A percentile compares a stretch with the other conserved stretches of the same genome.
Evolutionary conservation across 2,113 vertebrate genomes (phyloP).

Genomic region (Triplophysa rosa): DNA sequence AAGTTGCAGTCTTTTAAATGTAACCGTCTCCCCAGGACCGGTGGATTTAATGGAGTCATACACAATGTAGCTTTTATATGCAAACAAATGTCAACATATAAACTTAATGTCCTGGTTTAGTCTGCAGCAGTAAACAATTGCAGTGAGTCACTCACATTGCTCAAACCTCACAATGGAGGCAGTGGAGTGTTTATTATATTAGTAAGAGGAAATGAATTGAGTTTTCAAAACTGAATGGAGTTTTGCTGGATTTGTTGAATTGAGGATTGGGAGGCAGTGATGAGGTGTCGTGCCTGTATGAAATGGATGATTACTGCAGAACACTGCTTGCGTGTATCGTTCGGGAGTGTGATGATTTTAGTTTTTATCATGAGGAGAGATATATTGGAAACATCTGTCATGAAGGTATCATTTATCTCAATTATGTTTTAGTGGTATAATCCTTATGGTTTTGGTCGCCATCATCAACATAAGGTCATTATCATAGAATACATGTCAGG

Average conservation of each 20-base stretch:
- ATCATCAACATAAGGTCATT: slow-evolving; percentile 40
- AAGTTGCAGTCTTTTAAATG: background rate
- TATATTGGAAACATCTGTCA: slow-evolving; percentile 73
- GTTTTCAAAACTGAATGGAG: background rate
- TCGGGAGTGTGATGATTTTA: slow-evolving; percentile 30
- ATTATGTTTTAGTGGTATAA: slow-evolving; percentile 47
- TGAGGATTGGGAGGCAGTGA: background rate
- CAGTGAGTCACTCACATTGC: background rate
- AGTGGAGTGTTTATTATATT: background rate
- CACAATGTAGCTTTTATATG: background rate
- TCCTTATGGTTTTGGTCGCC: slow-evolving; percentile 46
- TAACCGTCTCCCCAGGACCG: background rate
- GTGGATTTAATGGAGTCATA: background rate
- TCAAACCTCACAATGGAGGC: background rate
- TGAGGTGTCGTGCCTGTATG: background rate
- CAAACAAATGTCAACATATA: background rate
- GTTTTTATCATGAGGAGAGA: slow-evolving; percentile 56
- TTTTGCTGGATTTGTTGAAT: background rate
- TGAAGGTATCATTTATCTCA: slow-evolving; percentile 47
- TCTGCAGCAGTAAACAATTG: slow-evolving; percentile 4
- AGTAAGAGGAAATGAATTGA: no score
- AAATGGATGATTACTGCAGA: background rate
- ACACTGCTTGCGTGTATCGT: background rate
- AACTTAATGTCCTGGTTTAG: background rate
- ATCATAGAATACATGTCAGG: background rate